Percentiles rank a stretch among this genome's conserved stretches.
Evolutionary conservation across 1,140 invertebrate species (phyloP).

Genomic region (Patella vulgata): DNA sequence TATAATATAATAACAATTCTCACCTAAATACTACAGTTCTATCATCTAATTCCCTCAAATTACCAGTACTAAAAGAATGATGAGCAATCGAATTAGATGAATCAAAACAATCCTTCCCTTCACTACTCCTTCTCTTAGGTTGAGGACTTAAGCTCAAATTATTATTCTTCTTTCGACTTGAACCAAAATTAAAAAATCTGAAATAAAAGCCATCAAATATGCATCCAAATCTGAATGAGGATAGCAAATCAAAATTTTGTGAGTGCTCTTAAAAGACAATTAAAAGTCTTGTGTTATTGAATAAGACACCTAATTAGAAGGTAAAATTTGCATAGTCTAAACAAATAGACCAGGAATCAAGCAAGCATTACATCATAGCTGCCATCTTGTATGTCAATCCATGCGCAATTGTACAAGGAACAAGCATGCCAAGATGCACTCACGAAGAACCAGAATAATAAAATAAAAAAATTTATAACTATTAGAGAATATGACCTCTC

Average conservation of each 20-base stretch:
- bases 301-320: too few relatives aligned
- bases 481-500: too few relatives aligned
- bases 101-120: conserved; percentile 48
- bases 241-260: background rate
- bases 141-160: conserved; percentile 73
- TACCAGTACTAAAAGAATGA: conserved; percentile 77
- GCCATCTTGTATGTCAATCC: too few relatives aligned
- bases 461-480: too few relatives aligned
- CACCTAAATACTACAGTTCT: conserved; percentile 33
- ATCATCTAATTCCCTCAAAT: conserved; percentile 72
- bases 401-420: too few relatives aligned
- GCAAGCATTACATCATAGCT: too few relatives aligned
- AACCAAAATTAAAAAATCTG: conserved; percentile 90
- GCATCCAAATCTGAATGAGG: background rate
- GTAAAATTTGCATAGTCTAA: too few relatives aligned
- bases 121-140: conserved; percentile 54
- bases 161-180: conserved; percentile 91
- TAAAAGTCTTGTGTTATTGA: too few relatives aligned
- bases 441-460: too few relatives aligned
- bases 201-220: conserved; percentile 26
- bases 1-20: conserved; percentile 1
- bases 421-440: too few relatives aligned
- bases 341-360: too few relatives aligned
- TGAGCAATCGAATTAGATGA: conserved; percentile 49
- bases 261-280: too few relatives aligned